Evolutionary conservation across 2,113 vertebrate species (phyloP), one percentile per base, ranked within the genome.

Genomic region (Rhinichthys klamathensis): DNA sequence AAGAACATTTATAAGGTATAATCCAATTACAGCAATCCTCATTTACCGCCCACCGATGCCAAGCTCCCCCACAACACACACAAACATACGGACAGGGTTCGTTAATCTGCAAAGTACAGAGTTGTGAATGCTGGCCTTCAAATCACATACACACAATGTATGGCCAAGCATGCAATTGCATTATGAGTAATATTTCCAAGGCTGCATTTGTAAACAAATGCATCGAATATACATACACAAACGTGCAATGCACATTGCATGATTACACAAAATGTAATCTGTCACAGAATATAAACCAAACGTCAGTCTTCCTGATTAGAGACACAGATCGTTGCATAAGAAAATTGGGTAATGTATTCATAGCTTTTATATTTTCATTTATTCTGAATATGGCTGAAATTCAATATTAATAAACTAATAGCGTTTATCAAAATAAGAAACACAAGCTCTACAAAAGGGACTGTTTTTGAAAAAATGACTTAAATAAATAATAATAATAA

Each of bases 1-100:
- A 77, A 86, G 87, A 84, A 76, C 88, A 87, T 89, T 90, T 87
- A 87, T 89, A 89, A 87, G 85, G 80, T 87, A 81, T 90, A 90
- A 90, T 89, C 88, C 83, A 87, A 87, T 90, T 88, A 88, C 60
- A 82, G 72, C 76, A 84, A 88, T 82, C 83, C 88, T 85, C 85
- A 88, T 83, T 90, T 88, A 76, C 80, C 27, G 58, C 84, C 86
- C 83, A 81, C 75, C 78, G 74, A 85, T 88, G 75, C 83, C 80
- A 65, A 44, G 83, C 70, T 32, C 30, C n/a, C 30, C 49, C 15
- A 1, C 51, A 18, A 85, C 75, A 74, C 61, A 78, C 70, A 61
- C 46, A 67, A 75, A 87, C 79, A 83, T 80, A 80, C 65, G 21
- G 67, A 72, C n/a, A 69, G 80, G 67, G 65, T 56, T 83, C 49